Evolutionary conservation across 2,797 vertebrate species (phyloP).

Genomic region (Oryzias dopingdopingensis): DNA sequence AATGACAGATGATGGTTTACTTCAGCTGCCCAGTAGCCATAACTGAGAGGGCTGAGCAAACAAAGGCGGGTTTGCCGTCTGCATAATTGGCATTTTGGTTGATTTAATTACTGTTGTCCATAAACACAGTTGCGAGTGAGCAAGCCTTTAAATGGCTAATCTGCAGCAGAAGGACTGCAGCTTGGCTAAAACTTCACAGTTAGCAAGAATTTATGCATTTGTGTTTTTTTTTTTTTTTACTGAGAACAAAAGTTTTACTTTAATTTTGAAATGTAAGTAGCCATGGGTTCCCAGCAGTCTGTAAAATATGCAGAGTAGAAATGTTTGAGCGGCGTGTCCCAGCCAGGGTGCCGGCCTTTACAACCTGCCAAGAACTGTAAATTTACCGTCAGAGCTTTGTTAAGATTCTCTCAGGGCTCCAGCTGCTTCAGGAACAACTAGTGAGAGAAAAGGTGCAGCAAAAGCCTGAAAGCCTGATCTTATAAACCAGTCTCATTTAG

Average conservation of each 20-base stretch:
- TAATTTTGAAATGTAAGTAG: neutral
- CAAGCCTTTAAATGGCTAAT: slow-evolving; percentile 53
- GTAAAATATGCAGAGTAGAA: neutral
- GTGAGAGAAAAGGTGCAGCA: neutral
- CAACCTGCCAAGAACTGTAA: slow-evolving; percentile 10
- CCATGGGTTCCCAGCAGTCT: neutral
- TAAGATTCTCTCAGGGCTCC: neutral
- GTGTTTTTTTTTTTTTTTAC: neutral
- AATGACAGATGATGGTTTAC: slow-evolving; percentile 38
- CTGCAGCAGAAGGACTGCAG: slow-evolving; percentile 22
- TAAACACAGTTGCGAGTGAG: slow-evolving; percentile 40
- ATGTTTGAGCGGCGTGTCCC: neutral
- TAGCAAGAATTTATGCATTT: neutral
- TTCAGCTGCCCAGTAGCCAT: slow-evolving; percentile 33
- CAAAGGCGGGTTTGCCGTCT: slow-evolving; percentile 21
- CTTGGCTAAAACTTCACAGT: neutral
- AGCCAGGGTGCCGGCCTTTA: slow-evolving; percentile 6
- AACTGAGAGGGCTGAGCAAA: slow-evolving; percentile 42
- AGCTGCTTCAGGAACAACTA: slow-evolving; percentile 4
- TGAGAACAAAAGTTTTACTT: neutral
- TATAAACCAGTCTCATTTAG: neutral
- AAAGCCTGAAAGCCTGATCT: neutral
- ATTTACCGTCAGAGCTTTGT: slow-evolving; percentile 28
- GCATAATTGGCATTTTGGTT: slow-evolving; percentile 72
- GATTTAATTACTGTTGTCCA: slow-evolving; percentile 72